A percentile compares a stretch with the other conserved stretches of the same genome.
Conservation (phyloP, 2,797 vertebrate species). For the Apogon hyalosoma region DNA sequence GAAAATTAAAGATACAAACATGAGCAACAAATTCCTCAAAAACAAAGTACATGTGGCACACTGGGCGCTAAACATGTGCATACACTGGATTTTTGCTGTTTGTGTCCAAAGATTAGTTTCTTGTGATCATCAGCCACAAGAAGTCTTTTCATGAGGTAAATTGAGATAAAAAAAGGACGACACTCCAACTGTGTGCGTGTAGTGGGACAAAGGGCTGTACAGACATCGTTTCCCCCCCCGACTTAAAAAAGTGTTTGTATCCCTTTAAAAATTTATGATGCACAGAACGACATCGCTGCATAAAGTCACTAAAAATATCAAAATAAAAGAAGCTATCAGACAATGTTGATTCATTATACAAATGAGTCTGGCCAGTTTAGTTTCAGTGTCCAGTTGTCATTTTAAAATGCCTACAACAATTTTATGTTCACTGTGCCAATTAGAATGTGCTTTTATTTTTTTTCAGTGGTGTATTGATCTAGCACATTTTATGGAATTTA, state of each 20-base stretch:
- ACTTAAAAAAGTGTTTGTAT: slow-evolving; percentile 47
- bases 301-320: slow-evolving; percentile 35
- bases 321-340: slow-evolving; percentile 22
- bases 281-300: slow-evolving; percentile 32
- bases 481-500: slow-evolving; percentile 25
- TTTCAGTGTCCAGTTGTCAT: slow-evolving; percentile 12
- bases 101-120: slow-evolving; percentile 24
- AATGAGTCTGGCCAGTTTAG: slow-evolving; percentile 24
- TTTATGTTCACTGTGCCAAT: slow-evolving; percentile 19
- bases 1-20: slow-evolving; percentile 23
- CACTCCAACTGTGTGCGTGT: slow-evolving; percentile 14
- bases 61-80: slow-evolving; percentile 13
- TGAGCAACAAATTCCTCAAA: slow-evolving; percentile 24
- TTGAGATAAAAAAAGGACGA: slow-evolving; percentile 27
- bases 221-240: slow-evolving; percentile 28
- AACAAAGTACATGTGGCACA: slow-evolving; percentile 16
- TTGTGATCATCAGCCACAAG: slow-evolving; percentile 14
- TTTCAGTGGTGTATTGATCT: slow-evolving; percentile 17
- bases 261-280: slow-evolving; percentile 57
- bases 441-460: slow-evolving; percentile 11
- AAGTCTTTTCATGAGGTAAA: slow-evolving; percentile 27
- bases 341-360: not conserved
- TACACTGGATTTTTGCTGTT: slow-evolving; percentile 20
- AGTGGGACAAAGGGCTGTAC: not conserved
- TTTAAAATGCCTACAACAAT: slow-evolving; percentile 24